A percentile compares a stretch with the other conserved stretches of the same genome.
These are phyloP conservation scores for Agrotis puta DNA, from an alignment of 2,888 invertebrate species.

Conservation along the genomic window DNA sequence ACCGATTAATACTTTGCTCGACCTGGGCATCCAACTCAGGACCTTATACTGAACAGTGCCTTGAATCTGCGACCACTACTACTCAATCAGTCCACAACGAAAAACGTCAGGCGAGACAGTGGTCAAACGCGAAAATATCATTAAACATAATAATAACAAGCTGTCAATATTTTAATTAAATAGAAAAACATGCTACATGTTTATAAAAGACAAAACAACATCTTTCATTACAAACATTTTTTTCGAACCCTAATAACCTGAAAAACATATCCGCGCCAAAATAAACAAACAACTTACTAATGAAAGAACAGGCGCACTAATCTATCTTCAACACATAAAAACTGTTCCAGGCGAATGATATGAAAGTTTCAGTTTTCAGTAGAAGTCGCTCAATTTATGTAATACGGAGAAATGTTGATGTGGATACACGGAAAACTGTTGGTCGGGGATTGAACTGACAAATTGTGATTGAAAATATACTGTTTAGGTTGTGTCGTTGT, in stretches of 20 bases:
- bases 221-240: background rate
- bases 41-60: background rate
- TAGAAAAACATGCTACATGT: background rate
- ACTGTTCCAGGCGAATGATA: slow-evolving; percentile 41
- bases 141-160: too few relatives aligned
- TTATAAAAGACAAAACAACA: background rate
- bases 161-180: background rate
- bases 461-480: slow-evolving; percentile 63
- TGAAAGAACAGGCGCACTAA: slow-evolving; percentile 44
- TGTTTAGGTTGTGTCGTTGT: slow-evolving; percentile 54
- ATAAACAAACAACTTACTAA: slow-evolving; percentile 34
- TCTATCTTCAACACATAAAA: slow-evolving; percentile 47
- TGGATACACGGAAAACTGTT: slow-evolving; percentile 45
- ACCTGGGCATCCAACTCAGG: background rate
- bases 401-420: slow-evolving; percentile 53
- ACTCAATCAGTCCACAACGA: background rate
- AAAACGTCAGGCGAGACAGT: too few relatives aligned
- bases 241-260: slow-evolving; percentile 5
- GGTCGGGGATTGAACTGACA: slow-evolving; percentile 34
- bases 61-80: background rate
- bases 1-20: background rate
- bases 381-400: slow-evolving; percentile 52
- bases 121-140: too few relatives aligned
- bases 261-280: slow-evolving; percentile 11
- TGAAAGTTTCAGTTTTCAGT: slow-evolving; percentile 58